Evolutionary conservation across 1,140 invertebrate genomes (phyloP).

Genomic region (Habropoda laboriosa): DNA sequence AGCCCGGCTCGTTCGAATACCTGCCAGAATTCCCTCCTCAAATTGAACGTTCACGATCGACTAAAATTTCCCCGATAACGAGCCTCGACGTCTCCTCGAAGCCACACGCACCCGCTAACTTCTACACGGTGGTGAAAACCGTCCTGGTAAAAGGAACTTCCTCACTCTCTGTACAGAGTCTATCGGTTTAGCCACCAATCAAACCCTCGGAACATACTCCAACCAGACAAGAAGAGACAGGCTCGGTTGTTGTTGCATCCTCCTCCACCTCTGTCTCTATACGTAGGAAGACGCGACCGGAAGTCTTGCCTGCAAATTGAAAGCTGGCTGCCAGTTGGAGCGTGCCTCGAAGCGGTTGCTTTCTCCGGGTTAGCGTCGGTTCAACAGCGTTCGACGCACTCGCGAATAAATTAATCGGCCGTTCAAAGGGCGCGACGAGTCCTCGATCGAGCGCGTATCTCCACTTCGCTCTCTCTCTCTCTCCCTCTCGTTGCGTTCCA

Average conservation of each 20-base stretch:
- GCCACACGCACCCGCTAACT: background rate
- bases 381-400: conserved; percentile 8
- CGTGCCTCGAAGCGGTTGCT: conserved; percentile 26
- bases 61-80: background rate
- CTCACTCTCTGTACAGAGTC: background rate
- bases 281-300: background rate
- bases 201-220: background rate
- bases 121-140: background rate
- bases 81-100: conserved; percentile 13
- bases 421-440: conserved; percentile 30
- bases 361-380: background rate
- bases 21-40: too few relatives aligned
- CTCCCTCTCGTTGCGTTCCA: background rate
- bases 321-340: conserved; percentile 39
- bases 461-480: background rate
- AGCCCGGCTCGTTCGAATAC: too few relatives aligned
- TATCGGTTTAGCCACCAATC: background rate
- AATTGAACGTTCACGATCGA: background rate
- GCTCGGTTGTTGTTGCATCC: background rate
- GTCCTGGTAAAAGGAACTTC: conserved; percentile 10
- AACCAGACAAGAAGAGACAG: too few relatives aligned
- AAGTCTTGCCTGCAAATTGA: conserved; percentile 60
- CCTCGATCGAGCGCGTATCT: conserved; percentile 23
- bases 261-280: background rate
- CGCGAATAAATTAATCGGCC: conserved; percentile 55